Percentiles rank a stretch among this genome's conserved stretches.
phyloP scores from a whole-genome alignment of 2,888 invertebrate genomes.

The Andricus quercusramuli region DNA sequence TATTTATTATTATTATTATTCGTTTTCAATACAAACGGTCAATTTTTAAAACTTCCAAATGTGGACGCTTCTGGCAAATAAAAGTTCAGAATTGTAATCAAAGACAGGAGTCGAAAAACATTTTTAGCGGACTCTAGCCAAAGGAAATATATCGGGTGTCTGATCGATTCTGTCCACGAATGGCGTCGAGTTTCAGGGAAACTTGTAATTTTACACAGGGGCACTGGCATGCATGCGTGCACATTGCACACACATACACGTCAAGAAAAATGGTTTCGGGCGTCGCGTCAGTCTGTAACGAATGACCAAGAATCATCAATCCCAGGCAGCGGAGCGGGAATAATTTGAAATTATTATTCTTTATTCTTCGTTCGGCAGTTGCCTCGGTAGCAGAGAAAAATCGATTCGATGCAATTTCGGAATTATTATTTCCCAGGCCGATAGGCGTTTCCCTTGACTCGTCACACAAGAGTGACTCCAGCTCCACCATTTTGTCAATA shows the following conservation, averaged over 20 bases:
- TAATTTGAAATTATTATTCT: constrained; percentile 71
- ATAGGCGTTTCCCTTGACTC: constrained; percentile 9
- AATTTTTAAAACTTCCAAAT: neutral
- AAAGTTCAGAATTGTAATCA: neutral
- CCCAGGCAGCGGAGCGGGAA: constrained; percentile 65
- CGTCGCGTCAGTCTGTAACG: constrained; percentile 52
- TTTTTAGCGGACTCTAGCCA: constrained; percentile 1
- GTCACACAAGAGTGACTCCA: constrained; percentile 2
- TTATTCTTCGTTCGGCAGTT: constrained; percentile 51
- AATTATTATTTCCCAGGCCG: constrained; percentile 7
- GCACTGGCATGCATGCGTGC: constrained; percentile 4
- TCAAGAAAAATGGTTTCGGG: constrained; percentile 52
- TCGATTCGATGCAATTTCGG: constrained; percentile 59
- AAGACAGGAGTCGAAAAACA: neutral
- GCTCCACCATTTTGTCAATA: neutral
- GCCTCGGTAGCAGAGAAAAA: constrained; percentile 56
- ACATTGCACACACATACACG: neutral
- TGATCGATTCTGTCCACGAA: constrained; percentile 42
- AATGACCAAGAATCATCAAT: constrained; percentile 67
- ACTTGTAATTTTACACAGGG: constrained; percentile 44
- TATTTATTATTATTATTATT: too few relatives aligned
- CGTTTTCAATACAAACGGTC: neutral
- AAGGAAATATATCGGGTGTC: constrained; percentile 42
- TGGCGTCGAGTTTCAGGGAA: constrained; percentile 37
- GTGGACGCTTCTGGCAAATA: neutral